phyloP scores from a whole-genome alignment of 2,113 vertebrate genomes.

The Dipodomys ordii region DNA sequence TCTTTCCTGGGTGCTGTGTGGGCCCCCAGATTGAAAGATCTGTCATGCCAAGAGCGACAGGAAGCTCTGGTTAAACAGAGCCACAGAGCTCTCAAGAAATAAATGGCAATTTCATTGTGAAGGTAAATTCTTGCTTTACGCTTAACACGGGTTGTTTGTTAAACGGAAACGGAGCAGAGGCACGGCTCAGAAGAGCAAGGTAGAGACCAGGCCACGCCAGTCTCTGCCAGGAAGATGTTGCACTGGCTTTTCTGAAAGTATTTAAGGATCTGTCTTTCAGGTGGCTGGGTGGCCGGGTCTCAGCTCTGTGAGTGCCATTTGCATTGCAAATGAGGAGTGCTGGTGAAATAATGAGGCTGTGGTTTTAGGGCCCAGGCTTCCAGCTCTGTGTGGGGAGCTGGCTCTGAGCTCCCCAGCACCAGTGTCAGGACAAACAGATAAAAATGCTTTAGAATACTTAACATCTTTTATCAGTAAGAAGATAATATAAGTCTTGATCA shows the following conservation, averaged over 20 bases:
- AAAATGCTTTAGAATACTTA: not conserved
- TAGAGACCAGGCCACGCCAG: rapidly evolving
- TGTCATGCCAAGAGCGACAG: not conserved
- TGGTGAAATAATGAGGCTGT: not conserved
- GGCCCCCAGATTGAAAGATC: not conserved
- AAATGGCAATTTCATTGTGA: not conserved
- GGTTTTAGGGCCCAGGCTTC: not conserved
- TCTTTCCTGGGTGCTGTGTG: not conserved
- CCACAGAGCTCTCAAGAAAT: not conserved
- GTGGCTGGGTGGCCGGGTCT: not conserved
- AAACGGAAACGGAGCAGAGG: not conserved
- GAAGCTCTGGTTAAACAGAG: not conserved
- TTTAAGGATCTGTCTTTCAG: not conserved
- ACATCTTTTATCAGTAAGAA: not conserved
- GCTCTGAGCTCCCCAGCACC: not conserved
- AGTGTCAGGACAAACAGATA: not conserved
- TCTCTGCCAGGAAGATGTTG: not conserved
- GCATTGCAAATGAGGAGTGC: not conserved
- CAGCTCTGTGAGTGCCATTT: not conserved
- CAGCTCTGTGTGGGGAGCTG: rapidly evolving
- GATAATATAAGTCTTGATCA: conserved; percentile 16
- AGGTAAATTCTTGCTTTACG: not conserved
- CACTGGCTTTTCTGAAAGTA: not conserved
- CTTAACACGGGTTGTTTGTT: not conserved
- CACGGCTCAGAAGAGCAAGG: not conserved